A percentile compares a stretch with the other conserved stretches of the same genome.
These are phyloP conservation scores for Fukomys damarensis DNA, from an alignment of 2,113 vertebrate species.

Conservation along the genomic window DNA sequence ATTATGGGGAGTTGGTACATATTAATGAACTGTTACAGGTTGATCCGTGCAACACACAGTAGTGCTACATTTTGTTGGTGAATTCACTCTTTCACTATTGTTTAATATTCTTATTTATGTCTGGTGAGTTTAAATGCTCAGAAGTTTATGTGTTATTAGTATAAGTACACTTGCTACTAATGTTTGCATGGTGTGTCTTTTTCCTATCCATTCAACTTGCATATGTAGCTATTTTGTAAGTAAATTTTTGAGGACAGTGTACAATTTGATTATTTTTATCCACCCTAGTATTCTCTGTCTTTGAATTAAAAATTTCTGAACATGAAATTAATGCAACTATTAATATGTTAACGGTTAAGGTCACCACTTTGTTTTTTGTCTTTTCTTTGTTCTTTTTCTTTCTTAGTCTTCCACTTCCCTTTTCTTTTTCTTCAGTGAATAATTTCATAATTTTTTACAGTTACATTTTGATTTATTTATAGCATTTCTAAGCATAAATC, in stretches of 20 bases:
- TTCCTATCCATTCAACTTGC: not conserved
- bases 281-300: not conserved
- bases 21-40: not conserved
- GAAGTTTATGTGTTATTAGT: not conserved
- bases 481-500: not conserved
- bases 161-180: not conserved
- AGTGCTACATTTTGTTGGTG: not conserved
- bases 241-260: not conserved
- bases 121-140: not conserved
- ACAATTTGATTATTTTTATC: not conserved
- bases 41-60: not conserved
- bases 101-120: not conserved
- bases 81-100: not conserved
- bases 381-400: not conserved
- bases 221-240: not conserved
- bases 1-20: not conserved
- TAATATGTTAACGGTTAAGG: not conserved
- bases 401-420: constrained; percentile 5
- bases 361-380: not conserved
- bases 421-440: constrained; percentile 20
- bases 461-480: constrained; percentile 33
- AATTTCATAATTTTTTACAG: not conserved
- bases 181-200: not conserved
- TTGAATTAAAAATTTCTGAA: constrained; percentile 4
- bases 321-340: not conserved